Evolutionary conservation across 2,797 vertebrate species (phyloP).

Genomic region (Eulemur rubriventer): DNA sequence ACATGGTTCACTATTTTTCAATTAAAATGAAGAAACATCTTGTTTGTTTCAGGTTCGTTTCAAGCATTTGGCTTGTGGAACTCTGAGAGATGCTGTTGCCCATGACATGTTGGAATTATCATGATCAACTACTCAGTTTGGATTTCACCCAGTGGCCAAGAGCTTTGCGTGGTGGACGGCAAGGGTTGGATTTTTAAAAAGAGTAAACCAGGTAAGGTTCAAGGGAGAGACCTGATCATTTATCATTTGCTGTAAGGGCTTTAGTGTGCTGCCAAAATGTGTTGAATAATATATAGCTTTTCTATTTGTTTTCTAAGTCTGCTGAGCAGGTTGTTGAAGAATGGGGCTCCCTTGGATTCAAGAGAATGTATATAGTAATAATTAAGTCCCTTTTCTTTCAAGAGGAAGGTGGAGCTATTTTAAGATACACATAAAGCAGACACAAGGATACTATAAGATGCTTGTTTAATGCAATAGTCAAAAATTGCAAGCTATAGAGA

Average conservation of each 20-base stretch:
- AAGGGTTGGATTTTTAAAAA: constrained; percentile 80
- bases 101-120: constrained; percentile 82
- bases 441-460: background rate
- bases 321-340: constrained; percentile 31
- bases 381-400: constrained; percentile 45
- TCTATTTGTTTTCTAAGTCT: constrained; percentile 55
- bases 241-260: background rate
- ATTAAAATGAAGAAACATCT: constrained; percentile 71
- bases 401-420: constrained; percentile 23
- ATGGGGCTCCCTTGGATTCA: constrained; percentile 49
- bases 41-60: constrained; percentile 83
- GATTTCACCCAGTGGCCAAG: constrained; percentile 81
- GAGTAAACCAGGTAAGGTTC: constrained; percentile 82
- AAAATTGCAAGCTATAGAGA: background rate
- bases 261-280: constrained; percentile 27
- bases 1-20: constrained; percentile 57
- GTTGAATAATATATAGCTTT: constrained; percentile 32
- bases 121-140: constrained; percentile 82
- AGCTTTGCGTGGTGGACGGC: constrained; percentile 72
- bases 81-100: constrained; percentile 82
- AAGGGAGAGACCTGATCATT: constrained; percentile 24
- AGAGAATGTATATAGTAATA: constrained; percentile 13
- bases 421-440: constrained; percentile 22
- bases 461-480: background rate
- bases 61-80: constrained; percentile 70